phyloP scores from a whole-genome alignment of 2,888 invertebrate genomes.

The Polydrusus cervinus region DNA sequence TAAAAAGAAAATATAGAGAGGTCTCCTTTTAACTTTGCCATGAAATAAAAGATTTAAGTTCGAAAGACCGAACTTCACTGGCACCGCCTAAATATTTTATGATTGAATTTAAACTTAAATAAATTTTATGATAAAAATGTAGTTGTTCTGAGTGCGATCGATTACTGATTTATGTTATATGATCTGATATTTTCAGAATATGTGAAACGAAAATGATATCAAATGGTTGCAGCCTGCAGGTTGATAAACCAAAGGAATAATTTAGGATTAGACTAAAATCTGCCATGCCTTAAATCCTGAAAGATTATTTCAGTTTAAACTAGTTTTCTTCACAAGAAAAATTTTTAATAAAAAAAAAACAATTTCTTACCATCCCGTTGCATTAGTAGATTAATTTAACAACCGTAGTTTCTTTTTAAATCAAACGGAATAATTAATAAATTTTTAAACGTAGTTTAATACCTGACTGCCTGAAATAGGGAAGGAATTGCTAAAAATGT shows the following conservation, averaged over 20 bases:
- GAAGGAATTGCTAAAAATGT: background rate
- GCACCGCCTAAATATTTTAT: background rate
- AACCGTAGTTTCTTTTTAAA: background rate
- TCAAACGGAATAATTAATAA: background rate
- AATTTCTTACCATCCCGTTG: no score
- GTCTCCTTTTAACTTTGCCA: no score
- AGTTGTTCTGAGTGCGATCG: background rate
- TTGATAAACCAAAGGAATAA: no score
- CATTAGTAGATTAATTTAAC: no score
- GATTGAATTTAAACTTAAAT: background rate
- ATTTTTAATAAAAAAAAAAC: no score
- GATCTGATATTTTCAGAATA: background rate
- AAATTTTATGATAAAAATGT: background rate
- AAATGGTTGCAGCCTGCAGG: no score
- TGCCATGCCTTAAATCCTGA: no score
- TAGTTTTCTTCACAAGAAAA: no score
- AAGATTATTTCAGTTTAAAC: no score
- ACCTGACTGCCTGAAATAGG: background rate
- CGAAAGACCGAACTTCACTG: background rate
- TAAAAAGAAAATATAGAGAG: no score
- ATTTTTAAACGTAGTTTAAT: background rate
- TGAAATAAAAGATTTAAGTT: background rate
- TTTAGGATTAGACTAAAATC: no score
- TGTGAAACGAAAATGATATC: no score
- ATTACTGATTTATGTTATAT: conserved; percentile 2